Evolutionary conservation across 2,113 vertebrate species (phyloP).

Genomic region (Pygoscelis adeliae): DNA sequence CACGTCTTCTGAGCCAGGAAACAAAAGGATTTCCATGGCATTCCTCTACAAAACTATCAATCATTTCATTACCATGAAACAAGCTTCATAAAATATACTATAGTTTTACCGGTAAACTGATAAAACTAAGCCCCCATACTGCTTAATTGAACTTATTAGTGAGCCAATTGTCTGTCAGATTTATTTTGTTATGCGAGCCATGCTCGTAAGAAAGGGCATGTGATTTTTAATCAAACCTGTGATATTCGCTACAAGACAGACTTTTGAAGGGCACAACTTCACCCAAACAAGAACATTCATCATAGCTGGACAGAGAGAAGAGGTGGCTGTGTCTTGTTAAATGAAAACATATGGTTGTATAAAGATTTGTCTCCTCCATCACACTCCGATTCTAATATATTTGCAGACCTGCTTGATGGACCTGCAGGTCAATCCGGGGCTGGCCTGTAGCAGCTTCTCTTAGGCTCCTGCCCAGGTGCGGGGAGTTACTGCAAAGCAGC

Average conservation of each 20-base stretch:
- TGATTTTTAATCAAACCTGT: slow-evolving; percentile 20
- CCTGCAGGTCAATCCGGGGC: neutral
- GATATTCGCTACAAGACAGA: neutral
- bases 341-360: neutral
- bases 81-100: slow-evolving; percentile 19
- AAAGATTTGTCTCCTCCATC: neutral
- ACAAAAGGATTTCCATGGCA: slow-evolving; percentile 27
- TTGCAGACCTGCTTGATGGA: neutral
- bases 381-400: neutral
- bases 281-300: slow-evolving; percentile 5
- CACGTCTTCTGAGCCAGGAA: neutral
- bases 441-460: neutral
- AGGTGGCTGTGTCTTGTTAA: neutral
- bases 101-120: slow-evolving; percentile 19
- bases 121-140: slow-evolving; percentile 6
- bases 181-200: neutral
- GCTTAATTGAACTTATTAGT: slow-evolving; percentile 42
- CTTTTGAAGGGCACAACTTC: slow-evolving; percentile 3
- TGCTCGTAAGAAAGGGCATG: neutral
- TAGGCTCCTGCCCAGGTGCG: neutral
- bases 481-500: neutral
- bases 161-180: neutral
- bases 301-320: neutral
- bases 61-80: neutral
- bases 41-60: neutral